A percentile compares a stretch with the other conserved stretches of the same genome.
Evolutionary conservation across 2,888 invertebrate genomes (phyloP).

Genomic region (Hirtodrosophila alboralis): DNA sequence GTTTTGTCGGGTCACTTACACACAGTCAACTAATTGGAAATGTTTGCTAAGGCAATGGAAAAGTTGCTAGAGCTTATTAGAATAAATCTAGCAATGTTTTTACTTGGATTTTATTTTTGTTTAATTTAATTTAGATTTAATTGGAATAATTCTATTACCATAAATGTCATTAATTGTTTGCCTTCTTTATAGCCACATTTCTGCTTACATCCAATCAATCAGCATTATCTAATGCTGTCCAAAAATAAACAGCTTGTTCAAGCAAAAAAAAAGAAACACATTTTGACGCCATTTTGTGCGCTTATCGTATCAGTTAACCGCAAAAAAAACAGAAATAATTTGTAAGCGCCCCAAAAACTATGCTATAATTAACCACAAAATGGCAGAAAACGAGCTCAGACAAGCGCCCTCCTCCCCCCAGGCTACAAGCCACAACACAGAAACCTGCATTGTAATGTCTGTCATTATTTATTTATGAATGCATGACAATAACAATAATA

Average conservation of each 20-base stretch:
- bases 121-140: no score
- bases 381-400: constrained; percentile 33
- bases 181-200: no score
- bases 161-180: no score
- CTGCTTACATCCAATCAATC: constrained; percentile 32
- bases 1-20: constrained; percentile 41
- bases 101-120: no score
- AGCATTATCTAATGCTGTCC: constrained; percentile 26
- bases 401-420: constrained; percentile 8
- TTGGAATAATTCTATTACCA: no score
- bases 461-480: constrained; percentile 77
- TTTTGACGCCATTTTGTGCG: constrained; percentile 29
- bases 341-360: constrained; percentile 50
- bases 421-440: constrained; percentile 30
- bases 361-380: constrained; percentile 74
- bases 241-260: constrained; percentile 11
- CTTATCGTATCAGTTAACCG: constrained; percentile 38
- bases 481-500: constrained; percentile 67
- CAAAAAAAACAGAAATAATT: constrained; percentile 11
- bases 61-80: constrained; percentile 23
- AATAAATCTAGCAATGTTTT: not conserved
- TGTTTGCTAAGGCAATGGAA: constrained; percentile 4
- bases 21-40: constrained; percentile 47
- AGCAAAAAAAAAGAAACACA: constrained; percentile 30
- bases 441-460: constrained; percentile 66